Conservation (phyloP, 2,888 invertebrate species). For the Pandemis corylana region DNA sequence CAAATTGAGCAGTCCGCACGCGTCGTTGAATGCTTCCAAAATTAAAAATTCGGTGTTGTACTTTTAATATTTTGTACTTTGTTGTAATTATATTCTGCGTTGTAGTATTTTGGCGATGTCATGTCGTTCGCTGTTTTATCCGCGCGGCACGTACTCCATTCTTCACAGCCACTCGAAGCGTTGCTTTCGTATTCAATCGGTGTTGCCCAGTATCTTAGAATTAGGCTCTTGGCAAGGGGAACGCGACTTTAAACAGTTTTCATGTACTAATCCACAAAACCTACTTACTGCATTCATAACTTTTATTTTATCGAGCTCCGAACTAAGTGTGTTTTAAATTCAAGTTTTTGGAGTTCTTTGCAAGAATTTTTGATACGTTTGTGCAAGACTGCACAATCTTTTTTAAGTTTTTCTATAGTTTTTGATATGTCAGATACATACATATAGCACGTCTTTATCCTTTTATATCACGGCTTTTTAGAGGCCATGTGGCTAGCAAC, state of each 20-base stretch:
- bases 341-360: neutral
- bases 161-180: conserved; percentile 33
- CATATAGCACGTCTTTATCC: too few species aligned
- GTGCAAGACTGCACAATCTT: too few species aligned
- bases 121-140: conserved; percentile 3
- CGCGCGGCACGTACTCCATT: conserved; percentile 34
- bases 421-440: too few species aligned
- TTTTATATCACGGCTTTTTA: too few species aligned
- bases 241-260: conserved; percentile 31
- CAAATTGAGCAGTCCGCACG: neutral
- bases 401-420: too few species aligned
- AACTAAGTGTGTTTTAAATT: conserved; percentile 18
- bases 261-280: conserved; percentile 7
- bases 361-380: neutral
- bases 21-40: neutral
- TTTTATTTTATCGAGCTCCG: conserved; percentile 7
- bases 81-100: neutral
- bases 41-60: neutral
- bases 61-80: neutral
- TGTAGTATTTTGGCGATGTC: conserved; percentile 4
- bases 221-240: conserved; percentile 33
- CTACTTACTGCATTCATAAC: conserved; percentile 26
- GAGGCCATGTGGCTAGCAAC: too few species aligned
- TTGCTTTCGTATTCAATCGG: conserved; percentile 40
- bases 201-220: conserved; percentile 40